Evolutionary conservation across 2,888 invertebrate genomes (phyloP).

Genomic region (Caenorhabditis macrosperma): DNA sequence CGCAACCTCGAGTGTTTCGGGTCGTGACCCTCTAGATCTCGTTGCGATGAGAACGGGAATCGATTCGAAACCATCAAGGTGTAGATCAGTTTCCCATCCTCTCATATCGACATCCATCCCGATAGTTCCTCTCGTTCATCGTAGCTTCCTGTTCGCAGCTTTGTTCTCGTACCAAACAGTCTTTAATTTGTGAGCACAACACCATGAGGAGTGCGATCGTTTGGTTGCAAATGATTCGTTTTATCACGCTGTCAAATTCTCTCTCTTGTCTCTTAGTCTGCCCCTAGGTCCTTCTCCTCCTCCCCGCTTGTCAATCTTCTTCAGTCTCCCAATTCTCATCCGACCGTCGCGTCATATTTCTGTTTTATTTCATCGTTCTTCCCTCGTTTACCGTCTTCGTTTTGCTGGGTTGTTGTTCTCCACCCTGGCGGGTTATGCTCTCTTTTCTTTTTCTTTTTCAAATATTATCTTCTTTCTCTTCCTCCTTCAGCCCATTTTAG

Average conservation of each 20-base stretch:
- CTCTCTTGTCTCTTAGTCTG: conserved; percentile 14
- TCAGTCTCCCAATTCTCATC: background rate
- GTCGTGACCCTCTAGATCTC: conserved; percentile 13
- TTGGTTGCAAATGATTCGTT: background rate
- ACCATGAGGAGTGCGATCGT: background rate
- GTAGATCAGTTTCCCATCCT: background rate
- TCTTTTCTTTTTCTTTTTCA: background rate
- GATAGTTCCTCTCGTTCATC: conserved; percentile 7
- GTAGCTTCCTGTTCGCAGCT: conserved; percentile 5
- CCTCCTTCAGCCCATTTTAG: conserved; percentile 15
- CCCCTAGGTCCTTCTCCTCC: conserved; percentile 45
- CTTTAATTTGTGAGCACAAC: background rate
- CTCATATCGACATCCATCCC: conserved; percentile 8
- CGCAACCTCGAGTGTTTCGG: conserved; percentile 6
- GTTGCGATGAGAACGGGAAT: background rate
- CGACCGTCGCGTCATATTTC: background rate
- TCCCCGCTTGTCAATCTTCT: conserved; percentile 34
- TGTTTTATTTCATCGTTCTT: conserved; percentile 20
- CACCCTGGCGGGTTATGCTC: conserved; percentile 41
- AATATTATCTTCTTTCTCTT: conserved; percentile 24
- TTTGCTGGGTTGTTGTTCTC: conserved; percentile 53
- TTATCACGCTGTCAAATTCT: conserved; percentile 17
- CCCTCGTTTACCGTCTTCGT: conserved; percentile 9
- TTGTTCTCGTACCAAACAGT: background rate
- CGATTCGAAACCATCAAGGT: conserved; percentile 12